Evolutionary conservation across 2,888 invertebrate genomes (phyloP), one percentile per base, ranked within the genome.

Genomic region (Gymnosoma rotundatum): DNA sequence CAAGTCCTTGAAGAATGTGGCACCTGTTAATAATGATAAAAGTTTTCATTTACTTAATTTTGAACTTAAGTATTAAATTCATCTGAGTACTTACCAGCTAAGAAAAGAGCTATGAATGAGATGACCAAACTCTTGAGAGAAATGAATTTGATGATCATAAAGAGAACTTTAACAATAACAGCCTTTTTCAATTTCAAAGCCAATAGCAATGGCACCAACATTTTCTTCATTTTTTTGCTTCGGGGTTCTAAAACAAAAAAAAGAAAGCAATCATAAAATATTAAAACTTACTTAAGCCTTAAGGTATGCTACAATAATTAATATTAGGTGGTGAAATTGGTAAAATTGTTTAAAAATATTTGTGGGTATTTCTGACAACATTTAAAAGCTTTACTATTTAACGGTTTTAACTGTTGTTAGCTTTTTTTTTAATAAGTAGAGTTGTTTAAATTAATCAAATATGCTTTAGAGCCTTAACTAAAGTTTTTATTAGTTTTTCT

Each of bases 121-220:
- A 94, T 93, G 79, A 94, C 94, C 73, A 95, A 92, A 74, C 94
- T 95, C 91, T 95, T 95, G 88, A 95, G 93, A 10, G 95, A 94
- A 66, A 95, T 93, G 83, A 95, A 91, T n/a, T 94, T 94, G 61
- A 95, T 93, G 78, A 94, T 89, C 32, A 94, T 93, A 85, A 95
- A 93, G 61, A 94, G 90, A 36, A 94, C 93, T 42, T 95, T 95
- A 70, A 95, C 90, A 61, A 95, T 92, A 48, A 95, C 92, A 54
- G 94, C 93, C 70, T 94, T 93, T 90, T 95, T 95, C 87, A 95
- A 89, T 89, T 94, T 94, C 89, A 95, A 89, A 25, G 94, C 93
- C 86, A 95, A 90, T 32, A 95, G 92, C 67, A 95, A 89, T n/a
- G 95, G 95, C 61, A 95, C 88, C 36, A 95, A 88, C 88, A 95